Percentiles rank a stretch among this genome's conserved stretches.
Conservation (phyloP, 1,140 invertebrate species). For the Drosophila arizonae region DNA sequence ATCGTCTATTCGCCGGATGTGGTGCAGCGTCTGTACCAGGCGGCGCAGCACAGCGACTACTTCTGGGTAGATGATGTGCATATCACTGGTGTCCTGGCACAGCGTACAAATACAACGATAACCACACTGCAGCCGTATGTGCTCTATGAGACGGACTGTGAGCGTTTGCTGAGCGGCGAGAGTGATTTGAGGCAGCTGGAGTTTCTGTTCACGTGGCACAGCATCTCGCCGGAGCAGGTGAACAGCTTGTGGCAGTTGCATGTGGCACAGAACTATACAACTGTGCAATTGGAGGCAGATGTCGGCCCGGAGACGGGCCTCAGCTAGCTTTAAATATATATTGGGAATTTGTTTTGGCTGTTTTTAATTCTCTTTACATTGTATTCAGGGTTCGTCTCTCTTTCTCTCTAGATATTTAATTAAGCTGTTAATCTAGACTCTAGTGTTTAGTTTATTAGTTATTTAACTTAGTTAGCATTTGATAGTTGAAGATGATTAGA, state of each 20-base stretch:
- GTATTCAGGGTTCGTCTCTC: conserved; percentile 48
- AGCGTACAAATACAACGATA: conserved; percentile 85
- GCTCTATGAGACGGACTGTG: conserved; percentile 74
- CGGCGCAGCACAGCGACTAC: conserved; percentile 86
- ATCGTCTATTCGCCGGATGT: conserved; percentile 89
- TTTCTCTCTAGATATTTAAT: conserved; percentile 34
- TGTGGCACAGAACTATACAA: conserved; percentile 43
- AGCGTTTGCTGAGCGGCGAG: conserved; percentile 60
- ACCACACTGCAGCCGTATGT: conserved; percentile 84
- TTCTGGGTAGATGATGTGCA: conserved; percentile 95
- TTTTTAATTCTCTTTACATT: conserved; percentile 18
- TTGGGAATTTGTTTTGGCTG: conserved; percentile 32
- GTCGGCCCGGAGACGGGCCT: conserved; percentile 27
- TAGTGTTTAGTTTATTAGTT: conserved; percentile 35
- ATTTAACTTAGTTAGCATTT: conserved; percentile 61
- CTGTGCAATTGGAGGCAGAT: not conserved
- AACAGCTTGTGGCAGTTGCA: conserved; percentile 82
- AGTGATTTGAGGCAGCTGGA: conserved; percentile 55
- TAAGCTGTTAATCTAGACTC: conserved; percentile 43
- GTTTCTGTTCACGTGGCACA: conserved; percentile 85
- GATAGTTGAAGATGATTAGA: not conserved
- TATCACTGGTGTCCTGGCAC: conserved; percentile 89
- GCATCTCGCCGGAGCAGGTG: conserved; percentile 84
- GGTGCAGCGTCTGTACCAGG: conserved; percentile 86
- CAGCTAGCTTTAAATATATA: conserved; percentile 49